Base-by-base conservation (phyloP, 2,797 vertebrate species). In the Sebastiscus tertius region DNA sequence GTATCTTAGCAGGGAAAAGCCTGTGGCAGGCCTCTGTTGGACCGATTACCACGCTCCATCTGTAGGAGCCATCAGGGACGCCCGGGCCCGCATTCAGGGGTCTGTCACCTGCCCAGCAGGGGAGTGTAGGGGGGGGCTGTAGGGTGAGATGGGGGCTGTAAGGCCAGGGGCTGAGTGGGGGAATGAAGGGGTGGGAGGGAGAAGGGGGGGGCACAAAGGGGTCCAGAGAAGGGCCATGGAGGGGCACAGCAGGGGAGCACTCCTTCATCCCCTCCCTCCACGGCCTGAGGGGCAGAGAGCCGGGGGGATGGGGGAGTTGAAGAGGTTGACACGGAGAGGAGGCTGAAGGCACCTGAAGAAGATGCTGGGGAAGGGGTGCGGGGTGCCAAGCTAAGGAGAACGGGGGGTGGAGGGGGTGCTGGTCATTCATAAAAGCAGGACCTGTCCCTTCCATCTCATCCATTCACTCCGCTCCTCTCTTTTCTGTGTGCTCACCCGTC, bases 41-140 rank as follows among this genome's bases (percentile, higher is more conserved):
- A 91, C 96, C 96, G 93, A 99, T 99, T 99, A 98, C 97, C 98
- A 99, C 98, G 98, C 97, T 99, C 98, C 98, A 99, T 99, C 98
- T 99, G 98, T 98, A 97, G 97, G 97, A 97, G 97, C 98, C 98
- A 98, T 99, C 98, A 99, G 96, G 96, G 92, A 96, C 95, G 97
- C 96, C 96, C 95, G 96, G 94, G 96, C 95, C 95, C 92, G 96
- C 96, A 98, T 98, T 99, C 97, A 99, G 96, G 96, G 96, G 94
- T 96, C 94, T 98, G 98, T 99, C 98, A 99, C 98, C 98, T 99
- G 98, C 98, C 97, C 97, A 96, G 98, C 97, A 97, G 98, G 98
- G 97, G 96, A 96, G 96, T 95, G 79, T 93, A 94, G 60, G 14
- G 59, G 95, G 87, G 92, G 72, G 90, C 74, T 92, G 92, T 92